A percentile compares a stretch with the other conserved stretches of the same genome.
These are phyloP conservation scores for Porites lutea DNA, from an alignment of 64 coral and sea anemone species.

Conservation along the genomic window DNA sequence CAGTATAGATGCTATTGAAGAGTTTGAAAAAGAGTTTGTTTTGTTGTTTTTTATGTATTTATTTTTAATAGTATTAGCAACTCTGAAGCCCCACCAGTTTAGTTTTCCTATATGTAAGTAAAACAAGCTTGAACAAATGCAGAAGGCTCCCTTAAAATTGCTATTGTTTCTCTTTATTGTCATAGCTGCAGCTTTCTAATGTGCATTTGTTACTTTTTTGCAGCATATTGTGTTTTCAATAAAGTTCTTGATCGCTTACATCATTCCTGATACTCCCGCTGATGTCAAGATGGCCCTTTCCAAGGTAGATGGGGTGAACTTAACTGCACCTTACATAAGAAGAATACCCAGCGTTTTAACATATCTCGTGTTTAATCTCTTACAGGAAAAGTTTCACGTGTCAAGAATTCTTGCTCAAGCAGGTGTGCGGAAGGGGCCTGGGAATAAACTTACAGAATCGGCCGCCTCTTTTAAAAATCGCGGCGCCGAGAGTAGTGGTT, in stretches of 20 bases:
- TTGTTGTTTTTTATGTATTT: no score
- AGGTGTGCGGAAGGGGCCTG: slow-evolving; percentile 82
- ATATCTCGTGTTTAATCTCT: not conserved
- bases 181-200: not conserved
- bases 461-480: not conserved
- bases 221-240: slow-evolving; percentile 97
- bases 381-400: slow-evolving; percentile 88
- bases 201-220: not conserved
- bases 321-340: no score
- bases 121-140: no score
- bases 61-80: no score
- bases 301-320: slow-evolving; percentile 58
- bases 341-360: no score
- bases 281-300: slow-evolving; percentile 86
- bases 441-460: slow-evolving; percentile 75
- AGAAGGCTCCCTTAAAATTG: no score
- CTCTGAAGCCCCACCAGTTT: no score
- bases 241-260: slow-evolving; percentile 91
- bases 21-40: no score
- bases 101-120: no score
- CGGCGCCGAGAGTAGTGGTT: not conserved
- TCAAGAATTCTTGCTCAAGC: slow-evolving; percentile 79
- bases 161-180: not conserved
- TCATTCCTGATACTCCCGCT: slow-evolving; percentile 90
- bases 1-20: no score